Conservation (phyloP, 2,888 invertebrate species). For the Xanthia icteritia region DNA sequence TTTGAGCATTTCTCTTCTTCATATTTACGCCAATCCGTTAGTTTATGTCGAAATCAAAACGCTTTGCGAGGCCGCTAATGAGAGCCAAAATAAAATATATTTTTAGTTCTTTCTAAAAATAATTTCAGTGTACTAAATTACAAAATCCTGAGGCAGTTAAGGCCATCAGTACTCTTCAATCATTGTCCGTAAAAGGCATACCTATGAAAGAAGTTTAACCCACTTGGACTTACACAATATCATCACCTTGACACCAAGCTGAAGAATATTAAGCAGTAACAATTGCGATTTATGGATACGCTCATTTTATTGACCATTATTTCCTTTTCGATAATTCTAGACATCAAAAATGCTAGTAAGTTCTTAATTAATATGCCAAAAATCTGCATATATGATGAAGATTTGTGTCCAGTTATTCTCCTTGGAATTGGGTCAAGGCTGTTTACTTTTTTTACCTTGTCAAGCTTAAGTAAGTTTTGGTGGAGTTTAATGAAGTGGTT, state of each 20-base stretch:
- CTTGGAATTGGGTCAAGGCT: conserved; percentile 43
- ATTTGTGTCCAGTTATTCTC: conserved; percentile 14
- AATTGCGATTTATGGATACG: conserved; percentile 40
- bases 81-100: background rate
- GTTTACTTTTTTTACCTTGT: conserved; percentile 29
- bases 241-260: conserved; percentile 60
- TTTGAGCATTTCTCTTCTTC: background rate
- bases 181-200: conserved; percentile 52
- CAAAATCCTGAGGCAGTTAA: conserved; percentile 38
- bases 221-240: conserved; percentile 55
- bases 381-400: conserved; percentile 13
- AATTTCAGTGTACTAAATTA: conserved; percentile 11
- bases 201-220: conserved; percentile 57
- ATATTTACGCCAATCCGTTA: background rate
- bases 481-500: conserved; percentile 33
- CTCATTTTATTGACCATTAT: conserved; percentile 42
- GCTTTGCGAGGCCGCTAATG: conserved; percentile 1
- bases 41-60: conserved; percentile 19
- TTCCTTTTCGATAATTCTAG: conserved; percentile 18
- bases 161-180: conserved; percentile 41
- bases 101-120: background rate
- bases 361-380: conserved; percentile 21
- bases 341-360: conserved; percentile 5
- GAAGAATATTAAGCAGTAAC: conserved; percentile 47
- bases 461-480: conserved; percentile 24